Conservation (phyloP, 2,797 vertebrate genomes). For the Enteromius afrohamiltoni region DNA sequence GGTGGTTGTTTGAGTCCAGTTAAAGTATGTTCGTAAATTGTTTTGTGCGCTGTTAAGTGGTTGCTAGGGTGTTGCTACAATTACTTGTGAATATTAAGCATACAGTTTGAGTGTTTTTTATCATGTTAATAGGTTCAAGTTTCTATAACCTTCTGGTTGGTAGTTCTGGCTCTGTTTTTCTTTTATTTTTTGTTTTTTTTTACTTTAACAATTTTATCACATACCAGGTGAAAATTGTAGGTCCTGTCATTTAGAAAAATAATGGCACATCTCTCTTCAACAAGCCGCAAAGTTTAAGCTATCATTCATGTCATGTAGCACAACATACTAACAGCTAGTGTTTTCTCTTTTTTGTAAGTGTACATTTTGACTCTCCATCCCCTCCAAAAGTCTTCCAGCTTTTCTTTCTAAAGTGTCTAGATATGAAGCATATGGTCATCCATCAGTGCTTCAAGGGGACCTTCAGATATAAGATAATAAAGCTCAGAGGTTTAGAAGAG, state of each 20-base stretch:
- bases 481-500: slow-evolving; percentile 33
- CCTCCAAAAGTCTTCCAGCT: slow-evolving; percentile 6
- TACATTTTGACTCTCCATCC: neutral
- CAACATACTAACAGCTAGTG: slow-evolving; percentile 12
- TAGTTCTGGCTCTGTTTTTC: neutral
- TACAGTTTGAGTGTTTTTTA: neutral
- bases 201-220: neutral
- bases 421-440: slow-evolving; percentile 27
- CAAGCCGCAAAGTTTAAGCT: neutral
- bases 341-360: neutral
- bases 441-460: slow-evolving; percentile 32
- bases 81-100: neutral
- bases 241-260: slow-evolving; percentile 11
- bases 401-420: slow-evolving; percentile 25
- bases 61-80: neutral
- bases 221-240: neutral
- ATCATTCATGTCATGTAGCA: slow-evolving; percentile 4
- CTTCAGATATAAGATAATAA: slow-evolving; percentile 37
- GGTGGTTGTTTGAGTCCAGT: neutral
- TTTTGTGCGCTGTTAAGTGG: neutral
- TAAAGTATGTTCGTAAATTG: neutral
- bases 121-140: neutral
- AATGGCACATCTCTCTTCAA: slow-evolving; percentile 1
- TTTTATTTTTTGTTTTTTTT: neutral
- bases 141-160: neutral